Evolutionary conservation across 1,140 invertebrate genomes (phyloP).

Genomic region (Brachionus angularis): DNA sequence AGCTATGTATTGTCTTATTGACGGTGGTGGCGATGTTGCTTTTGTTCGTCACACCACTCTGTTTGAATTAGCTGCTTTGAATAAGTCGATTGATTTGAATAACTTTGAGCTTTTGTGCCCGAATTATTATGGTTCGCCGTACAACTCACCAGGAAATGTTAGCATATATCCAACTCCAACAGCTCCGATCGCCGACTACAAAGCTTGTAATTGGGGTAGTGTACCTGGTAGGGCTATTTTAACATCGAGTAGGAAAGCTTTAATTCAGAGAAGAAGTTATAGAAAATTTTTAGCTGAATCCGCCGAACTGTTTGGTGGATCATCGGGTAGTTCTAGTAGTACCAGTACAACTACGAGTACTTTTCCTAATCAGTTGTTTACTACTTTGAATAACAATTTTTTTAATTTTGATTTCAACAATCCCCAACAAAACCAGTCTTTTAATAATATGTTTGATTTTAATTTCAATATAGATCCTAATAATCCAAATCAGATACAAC

Average conservation of each 20-base stretch:
- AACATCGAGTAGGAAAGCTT: slow-evolving; percentile 49
- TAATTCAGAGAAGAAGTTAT: slow-evolving; percentile 1
- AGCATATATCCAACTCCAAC: neutral
- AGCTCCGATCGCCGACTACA: slow-evolving; percentile 64
- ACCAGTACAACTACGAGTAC: neutral
- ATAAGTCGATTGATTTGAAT: slow-evolving; percentile 35
- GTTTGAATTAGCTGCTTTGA: slow-evolving; percentile 42
- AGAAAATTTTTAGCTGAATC: slow-evolving; percentile 28
- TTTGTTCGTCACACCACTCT: slow-evolving; percentile 77
- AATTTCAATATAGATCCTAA: neutral
- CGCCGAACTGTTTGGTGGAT: slow-evolving; percentile 5
- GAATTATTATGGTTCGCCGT: slow-evolving; percentile 70
- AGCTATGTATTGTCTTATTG: slow-evolving; percentile 71
- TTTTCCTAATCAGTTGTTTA: neutral
- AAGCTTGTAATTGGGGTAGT: slow-evolving; percentile 79
- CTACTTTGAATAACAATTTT: neutral
- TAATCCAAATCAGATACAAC: no score
- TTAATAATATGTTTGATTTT: neutral
- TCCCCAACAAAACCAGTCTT: neutral
- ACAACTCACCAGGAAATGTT: slow-evolving; percentile 50
- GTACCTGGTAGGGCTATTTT: slow-evolving; percentile 87
- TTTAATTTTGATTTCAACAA: slow-evolving; percentile 23
- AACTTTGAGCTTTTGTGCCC: slow-evolving; percentile 90
- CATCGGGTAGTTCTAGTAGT: neutral
- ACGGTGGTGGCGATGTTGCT: slow-evolving; percentile 73